Percentiles rank a stretch among this genome's conserved stretches.
These are phyloP conservation scores for Sebastes jordani DNA, from an alignment of 2,797 vertebrate genomes.

Conservation along the genomic window DNA sequence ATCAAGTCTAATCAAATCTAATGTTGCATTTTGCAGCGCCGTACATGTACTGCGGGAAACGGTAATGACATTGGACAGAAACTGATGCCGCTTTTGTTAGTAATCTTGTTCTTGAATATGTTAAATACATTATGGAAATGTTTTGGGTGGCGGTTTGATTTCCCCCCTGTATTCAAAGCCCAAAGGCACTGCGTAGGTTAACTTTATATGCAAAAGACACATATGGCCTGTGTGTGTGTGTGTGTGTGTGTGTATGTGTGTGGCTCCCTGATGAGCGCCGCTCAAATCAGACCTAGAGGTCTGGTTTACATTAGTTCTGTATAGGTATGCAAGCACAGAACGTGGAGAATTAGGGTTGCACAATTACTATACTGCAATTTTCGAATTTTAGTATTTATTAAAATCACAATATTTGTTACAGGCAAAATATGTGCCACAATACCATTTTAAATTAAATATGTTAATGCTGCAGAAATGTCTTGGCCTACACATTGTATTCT, in stretches of 20 bases:
- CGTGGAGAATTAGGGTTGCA: background rate
- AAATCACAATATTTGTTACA: too few species aligned
- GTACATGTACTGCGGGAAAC: constrained; percentile 33
- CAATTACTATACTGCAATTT: too few species aligned
- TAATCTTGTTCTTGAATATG: constrained; percentile 56
- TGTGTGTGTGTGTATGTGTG: background rate
- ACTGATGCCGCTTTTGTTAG: constrained; percentile 53
- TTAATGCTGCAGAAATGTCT: too few species aligned
- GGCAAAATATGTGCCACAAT: too few species aligned
- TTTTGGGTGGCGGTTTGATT: constrained; percentile 40
- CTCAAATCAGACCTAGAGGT: background rate
- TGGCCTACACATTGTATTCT: too few species aligned
- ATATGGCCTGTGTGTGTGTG: background rate
- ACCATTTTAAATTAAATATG: too few species aligned
- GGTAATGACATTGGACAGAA: constrained; percentile 63
- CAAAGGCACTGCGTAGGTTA: constrained; percentile 7
- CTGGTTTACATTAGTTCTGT: background rate
- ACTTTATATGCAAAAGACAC: background rate
- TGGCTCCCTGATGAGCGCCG: background rate
- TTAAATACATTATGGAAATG: constrained; percentile 48
- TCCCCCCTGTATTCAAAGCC: constrained; percentile 8
- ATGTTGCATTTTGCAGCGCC: constrained; percentile 45
- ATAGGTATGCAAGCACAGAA: background rate
- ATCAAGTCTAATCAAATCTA: constrained; percentile 66
- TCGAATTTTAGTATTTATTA: too few species aligned